Conservation (phyloP, 2,797 vertebrate species). For the Diglossa cyanea region DNA sequence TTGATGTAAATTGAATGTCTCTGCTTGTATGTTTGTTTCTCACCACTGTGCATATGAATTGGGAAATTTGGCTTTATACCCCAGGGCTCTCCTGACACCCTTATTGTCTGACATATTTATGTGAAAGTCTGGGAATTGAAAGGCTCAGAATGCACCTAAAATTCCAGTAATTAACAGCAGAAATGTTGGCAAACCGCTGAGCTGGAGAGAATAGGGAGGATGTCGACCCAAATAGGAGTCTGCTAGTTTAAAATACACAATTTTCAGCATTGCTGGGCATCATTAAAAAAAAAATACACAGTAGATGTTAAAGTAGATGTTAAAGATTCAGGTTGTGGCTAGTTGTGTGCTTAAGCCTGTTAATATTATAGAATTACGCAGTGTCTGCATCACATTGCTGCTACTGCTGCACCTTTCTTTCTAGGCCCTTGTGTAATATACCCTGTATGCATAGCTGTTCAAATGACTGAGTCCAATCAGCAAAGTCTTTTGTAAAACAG, state of each 20-base stretch:
- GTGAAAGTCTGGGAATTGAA: not conserved
- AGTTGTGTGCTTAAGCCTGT: not conserved
- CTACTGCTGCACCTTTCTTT: slow-evolving; percentile 32
- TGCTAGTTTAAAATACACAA: not conserved
- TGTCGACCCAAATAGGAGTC: not conserved
- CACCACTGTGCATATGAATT: not conserved
- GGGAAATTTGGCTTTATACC: not conserved
- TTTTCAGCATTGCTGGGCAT: not conserved
- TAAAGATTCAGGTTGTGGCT: not conserved
- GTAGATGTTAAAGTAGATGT: not conserved
- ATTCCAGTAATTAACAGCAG: slow-evolving; percentile 21
- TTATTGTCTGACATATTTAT: not conserved
- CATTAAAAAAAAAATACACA: not conserved
- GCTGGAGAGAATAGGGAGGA: not conserved
- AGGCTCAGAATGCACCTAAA: slow-evolving; percentile 3
- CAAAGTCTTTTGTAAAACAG: slow-evolving; percentile 58
- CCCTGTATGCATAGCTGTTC: not conserved
- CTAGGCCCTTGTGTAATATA: slow-evolving; percentile 16
- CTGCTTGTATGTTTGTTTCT: not conserved
- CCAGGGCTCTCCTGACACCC: not conserved
- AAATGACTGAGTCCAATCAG: slow-evolving; percentile 53
- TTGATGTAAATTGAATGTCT: slow-evolving; percentile 26
- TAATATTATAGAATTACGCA: not conserved
- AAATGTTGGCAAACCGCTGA: not conserved
- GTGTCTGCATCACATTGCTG: slow-evolving; percentile 13